A percentile compares a stretch with the other conserved stretches of the same genome.
Conservation (phyloP, 2,113 vertebrate genomes). For the Rhinoptilus africanus region DNA sequence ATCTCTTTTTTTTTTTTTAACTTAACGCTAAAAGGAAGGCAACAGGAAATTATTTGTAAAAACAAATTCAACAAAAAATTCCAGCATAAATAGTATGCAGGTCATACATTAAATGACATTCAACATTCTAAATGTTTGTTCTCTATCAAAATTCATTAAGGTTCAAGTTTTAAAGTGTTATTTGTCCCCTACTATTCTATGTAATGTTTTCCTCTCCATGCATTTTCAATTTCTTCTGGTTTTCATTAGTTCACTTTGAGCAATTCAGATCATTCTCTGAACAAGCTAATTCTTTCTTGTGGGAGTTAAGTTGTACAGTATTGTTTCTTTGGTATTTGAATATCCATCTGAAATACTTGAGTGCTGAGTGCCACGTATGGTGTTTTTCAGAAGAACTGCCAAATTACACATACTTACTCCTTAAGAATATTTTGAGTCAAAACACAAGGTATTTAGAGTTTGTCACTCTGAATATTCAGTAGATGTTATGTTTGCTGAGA, state of each 20-base stretch:
- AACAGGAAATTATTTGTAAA: not conserved
- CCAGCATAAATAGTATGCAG: not conserved
- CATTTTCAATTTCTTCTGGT: not conserved
- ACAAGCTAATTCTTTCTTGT: constrained; percentile 1
- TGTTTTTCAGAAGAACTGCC: constrained; percentile 11
- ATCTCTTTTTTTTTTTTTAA: not conserved
- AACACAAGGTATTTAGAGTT: not conserved
- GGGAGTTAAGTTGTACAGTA: not conserved
- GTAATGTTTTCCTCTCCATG: not conserved
- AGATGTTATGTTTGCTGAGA: not conserved
- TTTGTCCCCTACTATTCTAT: not conserved
- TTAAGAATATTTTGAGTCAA: constrained; percentile 23
- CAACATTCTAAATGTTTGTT: not conserved
- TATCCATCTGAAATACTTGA: not conserved
- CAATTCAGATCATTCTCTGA: not conserved
- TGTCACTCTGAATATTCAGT: not conserved
- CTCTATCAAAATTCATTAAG: not conserved
- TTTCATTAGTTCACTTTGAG: not conserved
- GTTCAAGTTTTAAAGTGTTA: not conserved
- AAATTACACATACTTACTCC: not conserved
- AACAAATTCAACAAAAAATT: not conserved
- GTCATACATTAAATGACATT: not conserved
- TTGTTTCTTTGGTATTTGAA: constrained; percentile 13
- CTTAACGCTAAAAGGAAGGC: not conserved
- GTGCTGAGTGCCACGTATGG: not conserved